Conservation (phyloP, 2,113 vertebrate species). For the Puma concolor region DNA sequence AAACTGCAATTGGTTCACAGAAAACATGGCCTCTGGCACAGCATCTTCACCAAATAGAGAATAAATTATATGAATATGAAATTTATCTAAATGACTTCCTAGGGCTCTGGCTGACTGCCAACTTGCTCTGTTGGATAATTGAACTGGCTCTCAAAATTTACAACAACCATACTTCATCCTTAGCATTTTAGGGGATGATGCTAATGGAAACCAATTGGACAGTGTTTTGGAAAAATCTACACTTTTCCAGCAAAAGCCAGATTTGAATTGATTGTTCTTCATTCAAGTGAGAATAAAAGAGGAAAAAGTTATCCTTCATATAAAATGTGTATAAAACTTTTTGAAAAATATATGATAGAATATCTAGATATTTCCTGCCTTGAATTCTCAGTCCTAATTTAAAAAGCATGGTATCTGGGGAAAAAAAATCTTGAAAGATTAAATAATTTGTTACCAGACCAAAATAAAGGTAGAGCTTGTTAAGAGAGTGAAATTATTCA, state of each 20-base stretch:
- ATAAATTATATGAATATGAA: slow-evolving; percentile 53
- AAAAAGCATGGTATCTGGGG: not conserved
- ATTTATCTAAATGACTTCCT: slow-evolving; percentile 59
- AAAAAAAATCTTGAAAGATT: not conserved
- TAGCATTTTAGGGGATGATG: slow-evolving; percentile 35
- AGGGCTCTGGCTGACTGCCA: not conserved
- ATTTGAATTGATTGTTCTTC: not conserved
- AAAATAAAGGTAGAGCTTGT: not conserved
- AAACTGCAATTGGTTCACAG: slow-evolving; percentile 52
- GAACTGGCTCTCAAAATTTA: slow-evolving; percentile 55
- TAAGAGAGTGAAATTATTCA: not conserved
- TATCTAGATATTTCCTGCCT: not conserved
- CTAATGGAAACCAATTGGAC: slow-evolving; percentile 54
- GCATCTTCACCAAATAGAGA: slow-evolving; percentile 53
- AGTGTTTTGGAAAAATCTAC: slow-evolving; percentile 39
- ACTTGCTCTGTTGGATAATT: slow-evolving; percentile 51
- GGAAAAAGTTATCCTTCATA: not conserved
- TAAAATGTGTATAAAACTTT: not conserved
- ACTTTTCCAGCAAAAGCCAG: not conserved
- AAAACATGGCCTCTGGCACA: slow-evolving; percentile 53
- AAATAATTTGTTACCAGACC: not conserved
- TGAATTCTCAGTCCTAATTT: not conserved
- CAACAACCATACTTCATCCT: not conserved
- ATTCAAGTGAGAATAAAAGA: not conserved
- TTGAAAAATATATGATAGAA: not conserved